phyloP scores from a whole-genome alignment of 2,113 vertebrate species.

The Seriola quinqueradiata region DNA sequence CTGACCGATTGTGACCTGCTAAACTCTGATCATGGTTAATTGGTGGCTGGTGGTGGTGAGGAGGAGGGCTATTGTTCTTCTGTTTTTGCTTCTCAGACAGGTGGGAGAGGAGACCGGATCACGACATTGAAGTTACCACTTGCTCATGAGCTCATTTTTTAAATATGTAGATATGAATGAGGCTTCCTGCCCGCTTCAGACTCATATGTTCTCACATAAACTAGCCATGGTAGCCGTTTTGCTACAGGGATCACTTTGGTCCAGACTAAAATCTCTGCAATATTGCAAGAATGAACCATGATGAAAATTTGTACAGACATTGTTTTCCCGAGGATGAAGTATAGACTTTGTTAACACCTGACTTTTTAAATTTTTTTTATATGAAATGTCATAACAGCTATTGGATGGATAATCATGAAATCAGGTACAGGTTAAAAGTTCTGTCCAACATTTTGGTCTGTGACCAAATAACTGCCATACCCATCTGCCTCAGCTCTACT shows the following conservation, averaged over 20 bases:
- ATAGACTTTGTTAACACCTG: neutral
- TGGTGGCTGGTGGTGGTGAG: conserved; percentile 48
- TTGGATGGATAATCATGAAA: neutral
- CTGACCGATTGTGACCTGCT: conserved; percentile 69
- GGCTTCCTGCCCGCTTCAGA: neutral
- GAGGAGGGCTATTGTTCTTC: conserved; percentile 15
- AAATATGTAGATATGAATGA: neutral
- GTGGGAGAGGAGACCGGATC: conserved; percentile 17
- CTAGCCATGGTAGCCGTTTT: neutral
- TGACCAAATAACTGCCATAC: too few species aligned
- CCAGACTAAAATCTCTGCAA: neutral
- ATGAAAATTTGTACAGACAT: neutral
- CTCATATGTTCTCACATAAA: neutral
- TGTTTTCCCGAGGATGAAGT: neutral
- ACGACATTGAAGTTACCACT: neutral
- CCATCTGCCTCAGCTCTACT: too few species aligned
- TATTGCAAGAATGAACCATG: too few species aligned
- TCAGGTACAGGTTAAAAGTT: neutral
- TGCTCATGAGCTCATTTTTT: conserved; percentile 18
- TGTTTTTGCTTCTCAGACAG: conserved; percentile 45
- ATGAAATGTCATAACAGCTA: neutral
- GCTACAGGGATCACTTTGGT: neutral
- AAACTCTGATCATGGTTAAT: conserved; percentile 73
- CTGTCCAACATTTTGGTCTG: too few species aligned
- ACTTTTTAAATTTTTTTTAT: neutral